Percentiles rank a stretch among this genome's conserved stretches.
phyloP scores from a whole-genome alignment of 2,888 invertebrate species.

The Cheilosia scutellata region DNA sequence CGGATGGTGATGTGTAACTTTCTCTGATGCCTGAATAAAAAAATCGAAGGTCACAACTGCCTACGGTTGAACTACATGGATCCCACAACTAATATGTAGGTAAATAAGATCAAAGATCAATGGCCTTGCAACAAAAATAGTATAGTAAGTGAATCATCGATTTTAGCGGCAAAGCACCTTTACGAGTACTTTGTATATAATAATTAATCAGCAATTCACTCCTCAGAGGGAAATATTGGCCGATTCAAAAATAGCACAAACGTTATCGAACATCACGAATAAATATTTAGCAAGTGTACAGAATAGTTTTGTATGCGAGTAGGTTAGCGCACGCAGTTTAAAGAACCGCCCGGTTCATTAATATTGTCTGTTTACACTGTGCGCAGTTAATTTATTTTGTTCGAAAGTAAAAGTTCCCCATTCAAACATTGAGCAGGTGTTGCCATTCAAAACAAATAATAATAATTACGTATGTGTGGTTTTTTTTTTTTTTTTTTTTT shows the following conservation, averaged over 20 bases:
- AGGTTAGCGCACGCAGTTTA: background rate
- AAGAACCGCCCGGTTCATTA: too few species aligned
- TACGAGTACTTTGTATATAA: background rate
- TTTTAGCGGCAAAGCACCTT: background rate
- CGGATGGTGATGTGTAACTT: too few species aligned
- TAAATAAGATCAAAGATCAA: background rate
- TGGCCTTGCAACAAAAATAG: background rate
- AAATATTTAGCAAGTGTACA: background rate
- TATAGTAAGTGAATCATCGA: background rate
- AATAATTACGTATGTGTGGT: background rate
- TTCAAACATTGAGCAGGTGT: too few species aligned
- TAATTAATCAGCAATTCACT: conserved; percentile 3
- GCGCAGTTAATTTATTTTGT: background rate
- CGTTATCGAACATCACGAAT: background rate
- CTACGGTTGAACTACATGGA: too few species aligned
- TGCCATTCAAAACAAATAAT: too few species aligned
- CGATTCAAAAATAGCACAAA: conserved; percentile 3
- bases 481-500: background rate
- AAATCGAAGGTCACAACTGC: too few species aligned
- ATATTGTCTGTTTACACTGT: conserved; percentile 8
- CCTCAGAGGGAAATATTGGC: background rate
- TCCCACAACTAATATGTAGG: too few species aligned
- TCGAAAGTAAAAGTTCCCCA: background rate
- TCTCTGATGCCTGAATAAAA: too few species aligned
- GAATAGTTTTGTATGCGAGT: background rate